phyloP scores from a whole-genome alignment of 2,888 invertebrate genomes.

The Cantharis rufa region DNA sequence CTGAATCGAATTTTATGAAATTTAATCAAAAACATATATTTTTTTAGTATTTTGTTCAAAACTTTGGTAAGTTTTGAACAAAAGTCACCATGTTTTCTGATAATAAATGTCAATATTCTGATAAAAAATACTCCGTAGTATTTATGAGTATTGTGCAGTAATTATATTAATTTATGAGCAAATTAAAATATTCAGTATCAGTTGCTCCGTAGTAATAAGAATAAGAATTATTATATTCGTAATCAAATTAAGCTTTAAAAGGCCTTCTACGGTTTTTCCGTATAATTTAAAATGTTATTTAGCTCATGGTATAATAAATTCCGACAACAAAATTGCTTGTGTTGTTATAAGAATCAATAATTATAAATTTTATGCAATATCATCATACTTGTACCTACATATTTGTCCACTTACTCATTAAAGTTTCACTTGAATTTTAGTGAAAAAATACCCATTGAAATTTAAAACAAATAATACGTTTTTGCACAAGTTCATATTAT shows the following conservation, averaged over 20 bases:
- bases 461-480: not conserved
- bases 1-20: too few relatives aligned
- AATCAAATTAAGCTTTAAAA: not conserved
- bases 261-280: not conserved
- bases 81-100: too few relatives aligned
- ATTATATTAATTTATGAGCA: too few relatives aligned
- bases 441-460: not conserved
- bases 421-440: not conserved
- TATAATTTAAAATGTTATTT: not conserved
- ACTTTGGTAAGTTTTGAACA: too few relatives aligned
- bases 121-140: too few relatives aligned
- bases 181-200: too few relatives aligned
- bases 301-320: not conserved
- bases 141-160: too few relatives aligned
- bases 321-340: not conserved
- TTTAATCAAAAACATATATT: too few relatives aligned
- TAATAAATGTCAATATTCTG: too few relatives aligned
- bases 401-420: not conserved
- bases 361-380: not conserved
- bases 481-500: not conserved
- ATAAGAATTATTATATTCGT: not conserved
- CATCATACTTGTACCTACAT: not conserved
- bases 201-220: too few relatives aligned
- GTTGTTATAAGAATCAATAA: not conserved
- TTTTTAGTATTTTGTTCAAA: too few relatives aligned